Evolutionary conservation across 2,797 vertebrate species (phyloP).

Genomic region (Knipowitschia caucasica): DNA sequence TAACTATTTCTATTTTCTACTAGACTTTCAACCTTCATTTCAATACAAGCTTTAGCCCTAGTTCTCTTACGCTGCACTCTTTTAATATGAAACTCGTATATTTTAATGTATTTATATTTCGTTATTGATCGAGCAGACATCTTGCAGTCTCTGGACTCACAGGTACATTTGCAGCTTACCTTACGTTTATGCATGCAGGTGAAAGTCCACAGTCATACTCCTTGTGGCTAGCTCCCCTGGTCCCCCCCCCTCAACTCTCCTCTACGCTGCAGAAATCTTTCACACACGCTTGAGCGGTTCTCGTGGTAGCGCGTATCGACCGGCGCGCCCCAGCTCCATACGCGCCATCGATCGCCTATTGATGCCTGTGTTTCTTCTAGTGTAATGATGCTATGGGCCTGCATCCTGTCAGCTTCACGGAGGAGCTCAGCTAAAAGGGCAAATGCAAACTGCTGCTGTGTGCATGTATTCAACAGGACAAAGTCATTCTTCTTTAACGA

Average conservation of each 20-base stretch:
- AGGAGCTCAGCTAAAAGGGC: slow-evolving; percentile 39
- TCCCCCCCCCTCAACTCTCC: background rate
- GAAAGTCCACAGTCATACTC: no score
- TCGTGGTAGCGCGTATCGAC: slow-evolving; percentile 56
- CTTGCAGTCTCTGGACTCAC: no score
- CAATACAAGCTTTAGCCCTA: no score
- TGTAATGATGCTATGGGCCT: slow-evolving; percentile 34
- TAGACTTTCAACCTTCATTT: no score
- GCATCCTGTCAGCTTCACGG: slow-evolving; percentile 27
- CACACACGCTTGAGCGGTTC: slow-evolving; percentile 58
- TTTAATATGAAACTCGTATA: no score
- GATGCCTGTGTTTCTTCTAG: slow-evolving; percentile 21
- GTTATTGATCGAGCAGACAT: no score
- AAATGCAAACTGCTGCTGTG: slow-evolving; percentile 14
- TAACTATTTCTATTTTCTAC: no score
- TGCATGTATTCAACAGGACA: slow-evolving; percentile 11
- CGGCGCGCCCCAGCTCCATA: slow-evolving; percentile 35
- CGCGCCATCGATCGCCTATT: slow-evolving; percentile 45
- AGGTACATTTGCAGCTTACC: no score
- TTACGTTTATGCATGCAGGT: no score
- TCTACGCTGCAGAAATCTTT: slow-evolving; percentile 52
- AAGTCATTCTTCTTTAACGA: no score
- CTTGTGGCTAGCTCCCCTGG: slow-evolving; percentile 23
- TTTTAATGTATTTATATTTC: no score
- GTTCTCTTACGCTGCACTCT: no score